These are phyloP conservation scores for Folsomia manolachei DNA, from an alignment of 2,888 invertebrate species.

Conservation along the genomic window DNA sequence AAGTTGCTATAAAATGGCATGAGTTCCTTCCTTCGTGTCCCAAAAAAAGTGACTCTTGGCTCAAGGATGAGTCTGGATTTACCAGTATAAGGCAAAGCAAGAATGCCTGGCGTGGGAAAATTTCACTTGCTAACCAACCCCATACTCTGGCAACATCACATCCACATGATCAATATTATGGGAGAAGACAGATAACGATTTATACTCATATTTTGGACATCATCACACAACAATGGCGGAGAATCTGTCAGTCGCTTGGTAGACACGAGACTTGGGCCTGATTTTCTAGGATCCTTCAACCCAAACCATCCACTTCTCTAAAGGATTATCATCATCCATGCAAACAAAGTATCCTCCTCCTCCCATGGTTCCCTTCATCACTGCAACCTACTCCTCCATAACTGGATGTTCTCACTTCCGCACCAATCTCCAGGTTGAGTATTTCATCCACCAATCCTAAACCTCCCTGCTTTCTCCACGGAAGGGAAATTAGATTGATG, in stretches of 20 bases:
- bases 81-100: background rate
- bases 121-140: background rate
- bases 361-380: too few species aligned
- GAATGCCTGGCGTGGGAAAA: conserved; percentile 17
- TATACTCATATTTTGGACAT: conserved; percentile 30
- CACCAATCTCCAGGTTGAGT: background rate
- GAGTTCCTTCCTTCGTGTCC: background rate
- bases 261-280: too few species aligned
- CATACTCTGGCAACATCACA: background rate
- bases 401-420: conserved; percentile 36
- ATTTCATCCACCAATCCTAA: background rate
- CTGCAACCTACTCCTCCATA: conserved; percentile 45
- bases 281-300: too few species aligned
- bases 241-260: background rate
- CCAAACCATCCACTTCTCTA: too few species aligned
- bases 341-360: too few species aligned
- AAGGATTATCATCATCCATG: too few species aligned
- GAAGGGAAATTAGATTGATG: background rate
- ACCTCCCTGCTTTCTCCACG: too few species aligned
- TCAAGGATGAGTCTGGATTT: background rate
- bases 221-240: conserved; percentile 34
- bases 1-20: background rate
- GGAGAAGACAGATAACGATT: conserved; percentile 25
- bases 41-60: conserved; percentile 2
- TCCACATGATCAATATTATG: background rate